Evolutionary conservation across 2,113 vertebrate genomes (phyloP).

Genomic region (Sitta europaea): DNA sequence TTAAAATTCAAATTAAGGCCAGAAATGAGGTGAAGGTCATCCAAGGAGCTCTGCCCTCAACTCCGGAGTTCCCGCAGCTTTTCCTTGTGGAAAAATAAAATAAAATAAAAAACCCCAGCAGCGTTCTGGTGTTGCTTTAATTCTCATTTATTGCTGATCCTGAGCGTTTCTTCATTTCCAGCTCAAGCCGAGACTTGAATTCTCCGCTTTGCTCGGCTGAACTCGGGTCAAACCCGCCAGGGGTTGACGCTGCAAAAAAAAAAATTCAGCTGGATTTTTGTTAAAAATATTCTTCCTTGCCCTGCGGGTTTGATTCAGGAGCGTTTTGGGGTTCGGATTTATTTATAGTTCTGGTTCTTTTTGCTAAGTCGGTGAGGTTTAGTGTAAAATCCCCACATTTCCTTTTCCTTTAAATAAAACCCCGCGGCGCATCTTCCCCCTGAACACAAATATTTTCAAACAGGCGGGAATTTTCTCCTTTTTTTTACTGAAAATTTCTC

Average conservation of each 20-base stretch:
- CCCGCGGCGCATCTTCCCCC: fast-evolving
- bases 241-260: neutral
- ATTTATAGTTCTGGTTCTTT: neutral
- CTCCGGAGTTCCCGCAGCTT: neutral
- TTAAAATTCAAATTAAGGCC: slow-evolving; percentile 48
- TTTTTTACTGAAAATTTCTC: neutral
- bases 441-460: neutral
- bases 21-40: slow-evolving; percentile 57
- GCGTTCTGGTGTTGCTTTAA: fast-evolving
- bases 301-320: neutral
- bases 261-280: fast-evolving
- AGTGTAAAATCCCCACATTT: neutral
- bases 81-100: no score
- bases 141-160: neutral
- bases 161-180: neutral
- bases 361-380: neutral
- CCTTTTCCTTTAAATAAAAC: neutral
- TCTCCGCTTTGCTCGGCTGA: neutral
- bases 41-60: slow-evolving; percentile 6
- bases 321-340: neutral
- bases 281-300: neutral
- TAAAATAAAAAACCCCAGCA: no score
- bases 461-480: fast-evolving
- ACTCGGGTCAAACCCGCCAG: neutral
- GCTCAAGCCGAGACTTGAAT: neutral